phyloP scores from a whole-genome alignment of 2,888 invertebrate species.

The Zele albiditarsus region DNA sequence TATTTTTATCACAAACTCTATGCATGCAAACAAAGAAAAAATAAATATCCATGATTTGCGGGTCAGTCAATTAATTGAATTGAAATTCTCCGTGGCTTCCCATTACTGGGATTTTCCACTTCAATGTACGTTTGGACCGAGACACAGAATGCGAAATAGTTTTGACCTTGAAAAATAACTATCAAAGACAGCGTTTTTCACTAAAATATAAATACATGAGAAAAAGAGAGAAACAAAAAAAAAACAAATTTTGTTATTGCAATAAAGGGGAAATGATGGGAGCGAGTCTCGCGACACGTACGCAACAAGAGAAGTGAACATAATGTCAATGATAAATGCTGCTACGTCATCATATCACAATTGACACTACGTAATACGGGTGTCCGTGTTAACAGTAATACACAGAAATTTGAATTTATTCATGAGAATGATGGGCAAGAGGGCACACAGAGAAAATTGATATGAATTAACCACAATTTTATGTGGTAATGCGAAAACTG shows the following conservation, averaged over 20 bases:
- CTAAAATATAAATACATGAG: background rate
- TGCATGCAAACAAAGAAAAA: background rate
- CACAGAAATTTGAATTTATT: constrained; percentile 1
- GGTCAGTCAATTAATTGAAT: background rate
- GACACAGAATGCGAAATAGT: background rate
- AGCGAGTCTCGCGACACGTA: background rate
- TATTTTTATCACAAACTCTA: background rate
- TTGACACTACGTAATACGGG: constrained; percentile 4
- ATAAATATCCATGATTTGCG: background rate
- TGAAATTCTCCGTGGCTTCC: background rate
- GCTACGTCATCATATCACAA: background rate
- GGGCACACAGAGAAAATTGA: background rate
- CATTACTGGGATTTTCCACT: background rate
- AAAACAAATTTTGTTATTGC: background rate
- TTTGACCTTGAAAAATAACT: background rate
- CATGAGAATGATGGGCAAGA: constrained; percentile 2
- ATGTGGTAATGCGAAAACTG: background rate
- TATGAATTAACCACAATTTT: constrained; percentile 13
- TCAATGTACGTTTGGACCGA: background rate
- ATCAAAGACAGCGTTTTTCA: background rate
- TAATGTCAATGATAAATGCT: background rate
- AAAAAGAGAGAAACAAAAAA: background rate
- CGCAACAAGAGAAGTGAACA: constrained; percentile 6
- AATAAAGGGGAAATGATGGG: background rate
- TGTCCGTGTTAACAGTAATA: constrained; percentile 2